Evolutionary conservation across 1,140 invertebrate species (phyloP), one percentile per base, ranked within the genome.

Genomic region (Bombus difficillimus): DNA sequence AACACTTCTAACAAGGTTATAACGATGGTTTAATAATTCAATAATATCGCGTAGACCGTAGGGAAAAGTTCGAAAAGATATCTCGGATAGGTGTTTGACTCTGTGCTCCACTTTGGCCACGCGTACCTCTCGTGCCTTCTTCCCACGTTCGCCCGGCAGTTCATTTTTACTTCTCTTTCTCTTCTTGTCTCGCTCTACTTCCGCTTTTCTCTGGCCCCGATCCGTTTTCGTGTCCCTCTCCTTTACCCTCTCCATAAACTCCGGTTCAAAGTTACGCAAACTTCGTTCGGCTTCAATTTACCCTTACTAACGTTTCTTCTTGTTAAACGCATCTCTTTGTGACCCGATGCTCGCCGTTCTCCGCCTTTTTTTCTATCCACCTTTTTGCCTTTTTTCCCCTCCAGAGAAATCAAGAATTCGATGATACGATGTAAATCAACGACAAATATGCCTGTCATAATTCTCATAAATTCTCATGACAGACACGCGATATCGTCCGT

Each of bases 241-340:
- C n/a, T 59, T 37, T 53, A 43, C 43, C 57, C 64, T 34, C 66
- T 28, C 88, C 86, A 89, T 91, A 92, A 94, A 93, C 90, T 93
- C 89, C 81, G 89, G 91, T 91, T 86, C 88, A 91, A 90, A 94
- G 92, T 93, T 93, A 92, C 89, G 90, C 90, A 93, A 93, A 94
- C 92, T 94, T 92, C 77, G 88, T 92, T 90, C 90, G 88, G 86
- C 92, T 92, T 93, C 92, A 92, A 93, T 94, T 93, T 93, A 92
- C 92, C 92, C 91, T 87, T 88, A 88, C 90, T 89, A 94, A 93
- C 92, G 89, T 93, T 93, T 92, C 92, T 93, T 90, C 89, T 92
- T 90, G 88, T 90, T 92, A 91, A 93, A 91, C 89, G 89, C 88
- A 79, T 87, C 86, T 74, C 90, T 78, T 88, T 83, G 85, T 71